Conservation (phyloP, 2,888 invertebrate genomes). For the Geophilus truncorum region DNA sequence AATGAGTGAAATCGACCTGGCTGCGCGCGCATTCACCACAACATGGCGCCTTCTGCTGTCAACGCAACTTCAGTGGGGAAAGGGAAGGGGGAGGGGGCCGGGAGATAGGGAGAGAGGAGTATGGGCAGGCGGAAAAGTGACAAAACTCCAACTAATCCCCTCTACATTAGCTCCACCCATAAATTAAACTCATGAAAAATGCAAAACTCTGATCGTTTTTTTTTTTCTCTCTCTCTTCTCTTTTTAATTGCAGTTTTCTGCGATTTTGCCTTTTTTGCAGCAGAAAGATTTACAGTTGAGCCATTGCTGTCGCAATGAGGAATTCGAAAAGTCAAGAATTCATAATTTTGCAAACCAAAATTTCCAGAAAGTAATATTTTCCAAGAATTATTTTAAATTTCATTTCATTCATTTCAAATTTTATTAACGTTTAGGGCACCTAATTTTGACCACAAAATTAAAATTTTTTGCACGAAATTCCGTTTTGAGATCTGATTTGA, state of each 20-base stretch:
- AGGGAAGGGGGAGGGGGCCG: background rate
- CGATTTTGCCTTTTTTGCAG: background rate
- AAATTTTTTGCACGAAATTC: no score
- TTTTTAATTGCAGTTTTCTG: background rate
- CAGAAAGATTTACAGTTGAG: no score
- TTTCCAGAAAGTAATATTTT: no score
- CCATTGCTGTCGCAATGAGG: no score
- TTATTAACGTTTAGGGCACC: no score
- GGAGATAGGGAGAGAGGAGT: background rate
- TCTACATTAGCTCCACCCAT: background rate
- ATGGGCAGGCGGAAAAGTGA: background rate
- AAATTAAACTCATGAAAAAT: background rate
- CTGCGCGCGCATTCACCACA: constrained; percentile 13
- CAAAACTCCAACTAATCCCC: background rate
- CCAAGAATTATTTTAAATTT: no score
- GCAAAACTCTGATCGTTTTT: background rate
- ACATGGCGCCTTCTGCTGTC: constrained; percentile 20
- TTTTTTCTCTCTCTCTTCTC: no score
- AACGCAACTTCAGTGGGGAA: background rate
- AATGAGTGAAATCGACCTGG: constrained; percentile 32
- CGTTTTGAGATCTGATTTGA: no score
- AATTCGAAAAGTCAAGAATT: no score
- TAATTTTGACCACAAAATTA: no score
- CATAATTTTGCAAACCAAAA: no score
- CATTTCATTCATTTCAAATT: no score